Base-by-base conservation (phyloP, 2,113 vertebrate species). In the Nothoprocta perdicaria region DNA sequence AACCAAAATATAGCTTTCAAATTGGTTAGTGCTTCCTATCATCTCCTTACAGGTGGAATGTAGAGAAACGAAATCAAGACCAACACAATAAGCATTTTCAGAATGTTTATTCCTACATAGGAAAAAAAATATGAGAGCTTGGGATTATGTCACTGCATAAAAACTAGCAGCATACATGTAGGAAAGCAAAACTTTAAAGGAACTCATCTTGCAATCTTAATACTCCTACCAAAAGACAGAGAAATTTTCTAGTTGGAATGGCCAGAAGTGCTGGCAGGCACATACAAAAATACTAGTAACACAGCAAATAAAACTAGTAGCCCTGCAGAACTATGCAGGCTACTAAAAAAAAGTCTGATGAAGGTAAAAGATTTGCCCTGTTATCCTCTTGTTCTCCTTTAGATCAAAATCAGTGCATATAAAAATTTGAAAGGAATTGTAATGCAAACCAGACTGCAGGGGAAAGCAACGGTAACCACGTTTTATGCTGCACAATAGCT, bases 391-490 rank as follows among this genome's bases (percentile, higher is more conserved):
- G 17, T 63, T 52, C n/a, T 48, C 29, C 19, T 76, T 62, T 33
- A 82, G 60, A 46, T 55, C 55, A 82, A 55, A 73, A 21, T 14
- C 12, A 10, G 10, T 10, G 61, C 18, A 4, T 3, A 12, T 13
- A 27, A 53, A 50, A 87, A 50, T 2, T 35, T 6, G 5, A 78
- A 92, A 22, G 66, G 0, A 16, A 19, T 43, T 91, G 62, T 45
- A 14, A 62, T 38, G 10, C 41, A 29, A 4, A 27, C 6, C 16
- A 21, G 74, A 63, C 9, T 0, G 0, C 14, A 57, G 14, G 4
- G 61, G 26, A 80, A 71, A 66, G 21, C 0, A 1, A 71, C 0
- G 35, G 35, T 80, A 11, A 4, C 19, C 29, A 0, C 4, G 21
- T 86, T 77, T 60, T 46, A 67, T 46, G 48, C 55, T 23, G 31